Conservation (phyloP, 2,888 invertebrate species). For the Anoncus sp. region DNA sequence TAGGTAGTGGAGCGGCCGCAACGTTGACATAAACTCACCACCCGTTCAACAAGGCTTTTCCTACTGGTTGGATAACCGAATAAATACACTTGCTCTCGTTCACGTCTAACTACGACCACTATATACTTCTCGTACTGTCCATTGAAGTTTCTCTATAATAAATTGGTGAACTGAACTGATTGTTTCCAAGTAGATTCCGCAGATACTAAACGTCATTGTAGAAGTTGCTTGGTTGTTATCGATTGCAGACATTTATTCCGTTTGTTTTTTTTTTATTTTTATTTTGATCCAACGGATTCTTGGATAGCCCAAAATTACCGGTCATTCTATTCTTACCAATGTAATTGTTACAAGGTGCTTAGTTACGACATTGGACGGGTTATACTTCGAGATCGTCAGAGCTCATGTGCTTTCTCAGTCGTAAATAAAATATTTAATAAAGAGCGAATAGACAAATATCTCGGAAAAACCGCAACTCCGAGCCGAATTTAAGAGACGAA, state of each 20-base stretch:
- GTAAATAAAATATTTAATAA: neutral
- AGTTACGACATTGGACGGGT: too few species aligned
- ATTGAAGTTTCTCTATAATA: constrained; percentile 27
- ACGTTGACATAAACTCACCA: constrained; percentile 46
- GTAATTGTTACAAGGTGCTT: neutral
- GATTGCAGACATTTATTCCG: neutral
- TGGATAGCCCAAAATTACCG: neutral
- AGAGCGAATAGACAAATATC: neutral
- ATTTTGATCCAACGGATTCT: neutral
- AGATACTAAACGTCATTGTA: neutral
- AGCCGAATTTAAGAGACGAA: neutral
- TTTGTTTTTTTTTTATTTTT: neutral
- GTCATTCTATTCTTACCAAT: neutral
- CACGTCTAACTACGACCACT: neutral
- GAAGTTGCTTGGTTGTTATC: neutral
- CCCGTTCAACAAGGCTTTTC: constrained; percentile 10
- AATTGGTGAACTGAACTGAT: neutral
- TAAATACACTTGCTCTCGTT: constrained; percentile 19
- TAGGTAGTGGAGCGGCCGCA: constrained; percentile 46
- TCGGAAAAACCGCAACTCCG: neutral
- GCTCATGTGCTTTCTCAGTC: neutral
- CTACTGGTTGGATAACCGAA: constrained; percentile 24
- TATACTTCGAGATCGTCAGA: neutral
- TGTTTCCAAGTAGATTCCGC: neutral
- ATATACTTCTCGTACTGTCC: neutral